phyloP scores from a whole-genome alignment of 2,888 invertebrate genomes.

The Catocala nupta region DNA sequence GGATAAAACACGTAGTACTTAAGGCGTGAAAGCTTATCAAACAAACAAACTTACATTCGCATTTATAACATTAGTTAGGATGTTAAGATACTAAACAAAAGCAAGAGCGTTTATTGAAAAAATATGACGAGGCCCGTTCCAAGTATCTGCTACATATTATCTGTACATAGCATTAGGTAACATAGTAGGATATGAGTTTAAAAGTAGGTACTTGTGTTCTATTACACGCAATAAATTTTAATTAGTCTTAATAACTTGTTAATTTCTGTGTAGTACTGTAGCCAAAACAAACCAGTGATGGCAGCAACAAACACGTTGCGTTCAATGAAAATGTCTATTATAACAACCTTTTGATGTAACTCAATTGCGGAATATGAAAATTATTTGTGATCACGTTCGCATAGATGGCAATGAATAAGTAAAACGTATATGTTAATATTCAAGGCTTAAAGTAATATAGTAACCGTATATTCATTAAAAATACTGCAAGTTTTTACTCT shows the following conservation, averaged over 20 bases:
- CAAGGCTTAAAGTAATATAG: no score
- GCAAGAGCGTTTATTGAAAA: no score
- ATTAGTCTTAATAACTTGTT: conserved; percentile 74
- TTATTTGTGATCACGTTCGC: neutral
- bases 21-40: no score
- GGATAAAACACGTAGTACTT: no score
- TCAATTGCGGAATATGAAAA: conserved; percentile 1
- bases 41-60: no score
- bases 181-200: conserved; percentile 29
- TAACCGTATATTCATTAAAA: no score
- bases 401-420: neutral
- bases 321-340: conserved; percentile 21
- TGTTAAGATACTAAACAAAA: no score
- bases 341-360: conserved; percentile 1
- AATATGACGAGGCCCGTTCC: no score
- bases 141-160: no score
- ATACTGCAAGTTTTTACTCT: no score
- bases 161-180: neutral
- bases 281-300: conserved; percentile 32
- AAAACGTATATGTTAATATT: no score
- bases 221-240: conserved; percentile 72
- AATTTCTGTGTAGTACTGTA: conserved; percentile 57
- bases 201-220: conserved; percentile 52
- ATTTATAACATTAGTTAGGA: no score
- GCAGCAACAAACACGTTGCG: conserved; percentile 4